Evolutionary conservation across 2,113 vertebrate genomes (phyloP).

Genomic region (Tetrax tetrax): DNA sequence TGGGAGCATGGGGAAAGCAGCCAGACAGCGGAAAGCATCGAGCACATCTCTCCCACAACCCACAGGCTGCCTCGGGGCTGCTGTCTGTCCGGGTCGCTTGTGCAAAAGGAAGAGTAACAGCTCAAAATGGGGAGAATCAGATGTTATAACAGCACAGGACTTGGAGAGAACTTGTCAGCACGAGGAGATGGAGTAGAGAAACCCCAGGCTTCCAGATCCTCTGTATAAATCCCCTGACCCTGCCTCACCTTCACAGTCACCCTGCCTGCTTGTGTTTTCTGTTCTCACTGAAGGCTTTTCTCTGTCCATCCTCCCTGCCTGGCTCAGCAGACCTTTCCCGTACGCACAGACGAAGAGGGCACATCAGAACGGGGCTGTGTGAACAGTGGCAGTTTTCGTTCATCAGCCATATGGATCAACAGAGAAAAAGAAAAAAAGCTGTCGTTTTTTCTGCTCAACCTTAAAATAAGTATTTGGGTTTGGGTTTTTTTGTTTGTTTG

Average conservation of each 20-base stretch:
- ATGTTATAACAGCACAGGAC: rapidly evolving
- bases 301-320: background rate
- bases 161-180: background rate
- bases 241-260: background rate
- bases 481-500: too few relatives aligned
- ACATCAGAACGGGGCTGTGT: background rate
- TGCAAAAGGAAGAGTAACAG: background rate
- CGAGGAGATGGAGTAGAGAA: background rate
- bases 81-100: background rate
- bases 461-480: background rate
- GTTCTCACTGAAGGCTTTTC: background rate
- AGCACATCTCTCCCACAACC: background rate
- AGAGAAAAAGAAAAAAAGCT: background rate
- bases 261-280: background rate
- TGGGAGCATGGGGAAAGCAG: background rate
- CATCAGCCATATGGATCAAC: background rate
- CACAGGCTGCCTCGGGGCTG: background rate
- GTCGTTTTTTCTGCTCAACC: background rate
- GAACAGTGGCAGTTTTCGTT: background rate
- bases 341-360: background rate
- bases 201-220: background rate
- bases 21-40: background rate
- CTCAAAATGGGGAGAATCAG: background rate
- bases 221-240: background rate
- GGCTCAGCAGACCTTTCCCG: background rate